Percentiles rank a stretch among this genome's conserved stretches.
Evolutionary conservation across 2,888 invertebrate species (phyloP).

Genomic region (Acutogordius australiensis): DNA sequence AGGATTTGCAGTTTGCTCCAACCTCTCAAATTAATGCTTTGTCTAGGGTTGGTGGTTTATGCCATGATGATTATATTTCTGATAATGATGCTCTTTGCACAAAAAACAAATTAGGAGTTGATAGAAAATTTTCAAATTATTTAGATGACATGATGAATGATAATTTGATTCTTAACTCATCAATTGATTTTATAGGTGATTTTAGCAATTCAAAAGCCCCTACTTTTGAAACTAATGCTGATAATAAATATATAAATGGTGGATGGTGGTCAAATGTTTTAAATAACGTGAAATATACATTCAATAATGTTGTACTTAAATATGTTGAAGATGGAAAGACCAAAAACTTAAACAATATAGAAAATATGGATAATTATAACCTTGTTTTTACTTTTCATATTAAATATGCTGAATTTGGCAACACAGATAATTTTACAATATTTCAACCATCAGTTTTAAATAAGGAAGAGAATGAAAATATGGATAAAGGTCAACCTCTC

Average conservation of each 20-base stretch:
- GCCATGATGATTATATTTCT: no score
- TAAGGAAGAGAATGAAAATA: no score
- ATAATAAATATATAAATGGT: background rate
- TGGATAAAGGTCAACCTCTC: no score
- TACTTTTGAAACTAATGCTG: background rate
- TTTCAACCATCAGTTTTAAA: no score
- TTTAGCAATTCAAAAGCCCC: background rate
- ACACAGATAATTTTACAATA: no score
- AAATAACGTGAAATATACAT: background rate
- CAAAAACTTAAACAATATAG: background rate
- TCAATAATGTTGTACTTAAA: background rate
- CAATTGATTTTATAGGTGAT: background rate
- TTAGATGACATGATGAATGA: background rate
- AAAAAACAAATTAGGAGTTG: background rate
- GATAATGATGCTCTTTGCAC: background rate
- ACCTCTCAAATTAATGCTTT: background rate
- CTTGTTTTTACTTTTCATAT: background rate
- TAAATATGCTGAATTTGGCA: slow-evolving; percentile 2
- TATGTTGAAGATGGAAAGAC: background rate
- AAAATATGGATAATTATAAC: background rate
- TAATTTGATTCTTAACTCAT: background rate
- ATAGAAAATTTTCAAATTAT: no score
- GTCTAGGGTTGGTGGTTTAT: no score
- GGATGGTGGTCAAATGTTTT: slow-evolving; percentile 6
- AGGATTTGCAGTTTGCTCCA: no score